Evolutionary conservation across 2,113 vertebrate species (phyloP).

Genomic region (Burhinus oedicnemus): DNA sequence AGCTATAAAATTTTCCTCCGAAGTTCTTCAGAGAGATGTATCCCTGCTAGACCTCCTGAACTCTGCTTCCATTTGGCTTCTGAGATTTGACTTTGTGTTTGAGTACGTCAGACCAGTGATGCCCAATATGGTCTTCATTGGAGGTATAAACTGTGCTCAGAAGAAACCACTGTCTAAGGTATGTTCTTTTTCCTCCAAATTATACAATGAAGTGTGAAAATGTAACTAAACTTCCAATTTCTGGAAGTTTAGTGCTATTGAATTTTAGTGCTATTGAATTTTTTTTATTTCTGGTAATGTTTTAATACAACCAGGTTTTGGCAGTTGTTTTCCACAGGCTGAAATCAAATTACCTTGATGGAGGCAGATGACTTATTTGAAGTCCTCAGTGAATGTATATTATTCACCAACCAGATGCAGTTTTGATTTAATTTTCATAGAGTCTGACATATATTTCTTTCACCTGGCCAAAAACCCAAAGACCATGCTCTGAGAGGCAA

Average conservation of each 20-base stretch:
- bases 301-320: neutral
- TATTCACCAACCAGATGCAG: neutral
- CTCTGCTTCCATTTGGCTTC: constrained; percentile 77
- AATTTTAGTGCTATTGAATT: too few relatives aligned
- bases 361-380: neutral
- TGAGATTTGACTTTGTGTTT: constrained; percentile 83
- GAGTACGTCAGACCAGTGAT: constrained; percentile 84
- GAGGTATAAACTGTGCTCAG: constrained; percentile 77
- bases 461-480: neutral
- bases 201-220: too few relatives aligned
- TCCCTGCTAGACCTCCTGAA: constrained; percentile 66
- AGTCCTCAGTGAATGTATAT: neutral
- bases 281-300: neutral
- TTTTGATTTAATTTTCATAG: neutral
- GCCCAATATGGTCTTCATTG: constrained; percentile 85
- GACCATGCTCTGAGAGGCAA: too few relatives aligned
- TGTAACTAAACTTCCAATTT: too few relatives aligned
- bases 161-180: constrained; percentile 39
- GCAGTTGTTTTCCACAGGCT: neutral
- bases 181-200: neutral
- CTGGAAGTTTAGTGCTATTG: too few relatives aligned
- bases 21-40: constrained; percentile 78
- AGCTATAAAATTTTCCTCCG: constrained; percentile 66
- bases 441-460: neutral
- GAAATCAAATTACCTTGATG: neutral